Evolutionary conservation across 2,888 invertebrate species (phyloP).

Genomic region (Pycnomerus fuliginosus): DNA sequence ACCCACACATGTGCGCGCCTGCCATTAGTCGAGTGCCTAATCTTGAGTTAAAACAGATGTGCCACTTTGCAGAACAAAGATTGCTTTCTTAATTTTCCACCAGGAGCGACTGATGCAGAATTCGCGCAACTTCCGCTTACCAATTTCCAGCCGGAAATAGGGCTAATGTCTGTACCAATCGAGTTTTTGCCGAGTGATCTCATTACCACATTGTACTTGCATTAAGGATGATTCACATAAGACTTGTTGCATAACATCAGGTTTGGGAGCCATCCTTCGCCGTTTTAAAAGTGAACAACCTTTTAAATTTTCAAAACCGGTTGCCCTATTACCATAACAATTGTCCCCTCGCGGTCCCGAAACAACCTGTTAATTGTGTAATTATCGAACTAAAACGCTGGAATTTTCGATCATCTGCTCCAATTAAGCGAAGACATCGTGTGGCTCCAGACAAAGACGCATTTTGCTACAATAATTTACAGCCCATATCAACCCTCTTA

Average conservation of each 20-base stretch:
- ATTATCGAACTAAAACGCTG: no score
- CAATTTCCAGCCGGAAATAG: slow-evolving; percentile 1
- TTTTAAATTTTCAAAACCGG: slow-evolving; percentile 52
- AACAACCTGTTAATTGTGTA: slow-evolving; percentile 54
- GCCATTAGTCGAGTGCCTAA: slow-evolving; percentile 28
- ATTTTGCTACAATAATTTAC: no score
- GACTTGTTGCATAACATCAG: background rate
- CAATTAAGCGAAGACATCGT: slow-evolving; percentile 11
- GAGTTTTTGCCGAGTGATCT: slow-evolving; percentile 4
- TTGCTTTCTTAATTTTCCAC: slow-evolving; percentile 23
- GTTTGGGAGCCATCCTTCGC: no score
- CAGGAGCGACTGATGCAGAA: slow-evolving; percentile 4
- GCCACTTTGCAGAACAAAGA: slow-evolving; percentile 42
- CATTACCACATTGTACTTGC: no score
- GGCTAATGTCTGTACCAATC: slow-evolving; percentile 1
- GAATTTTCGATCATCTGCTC: no score
- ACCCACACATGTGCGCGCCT: slow-evolving; percentile 28
- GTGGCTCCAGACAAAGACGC: no score
- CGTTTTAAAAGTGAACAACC: slow-evolving; percentile 52
- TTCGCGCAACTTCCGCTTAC: slow-evolving; percentile 2
- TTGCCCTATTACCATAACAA: slow-evolving; percentile 52
- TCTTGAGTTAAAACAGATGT: slow-evolving; percentile 46
- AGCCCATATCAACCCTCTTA: no score
- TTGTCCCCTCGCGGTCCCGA: slow-evolving; percentile 47
- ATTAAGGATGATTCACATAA: background rate